Conservation (phyloP, 2,113 vertebrate species). For the Baryphthengus martii region DNA sequence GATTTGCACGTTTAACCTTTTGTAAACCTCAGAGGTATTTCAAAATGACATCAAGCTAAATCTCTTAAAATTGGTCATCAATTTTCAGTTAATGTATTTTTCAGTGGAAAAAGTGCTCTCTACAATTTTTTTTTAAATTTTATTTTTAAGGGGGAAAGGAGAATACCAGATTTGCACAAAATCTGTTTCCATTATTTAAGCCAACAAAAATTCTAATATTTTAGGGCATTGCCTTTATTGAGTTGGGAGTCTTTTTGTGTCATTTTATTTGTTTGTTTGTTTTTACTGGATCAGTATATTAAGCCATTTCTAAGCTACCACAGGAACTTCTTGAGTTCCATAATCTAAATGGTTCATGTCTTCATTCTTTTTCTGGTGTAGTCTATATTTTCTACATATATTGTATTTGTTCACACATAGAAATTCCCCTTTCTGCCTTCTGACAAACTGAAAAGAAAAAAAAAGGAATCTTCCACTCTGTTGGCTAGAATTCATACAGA, state of each 20-base stretch:
- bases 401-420: not conserved
- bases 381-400: not conserved
- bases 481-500: not conserved
- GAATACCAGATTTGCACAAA: not conserved
- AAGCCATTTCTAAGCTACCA: not conserved
- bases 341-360: not conserved
- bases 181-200: not conserved
- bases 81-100: not conserved
- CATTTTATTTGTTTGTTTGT: not conserved
- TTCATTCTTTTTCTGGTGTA: not conserved
- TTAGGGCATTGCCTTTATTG: not conserved
- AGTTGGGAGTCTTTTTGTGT: rapidly evolving
- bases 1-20: not conserved
- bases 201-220: not conserved
- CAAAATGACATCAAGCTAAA: not conserved
- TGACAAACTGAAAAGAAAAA: not conserved
- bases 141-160: not conserved
- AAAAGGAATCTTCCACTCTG: not conserved
- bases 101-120: not conserved
- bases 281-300: not conserved
- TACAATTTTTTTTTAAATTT: not conserved
- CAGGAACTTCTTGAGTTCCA: not conserved
- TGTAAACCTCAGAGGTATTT: not conserved
- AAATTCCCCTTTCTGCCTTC: not conserved
- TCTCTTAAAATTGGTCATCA: not conserved